Evolutionary conservation across 2,113 vertebrate genomes (phyloP), one percentile per base, ranked within the genome.

Genomic region (Proteles cristata): DNA sequence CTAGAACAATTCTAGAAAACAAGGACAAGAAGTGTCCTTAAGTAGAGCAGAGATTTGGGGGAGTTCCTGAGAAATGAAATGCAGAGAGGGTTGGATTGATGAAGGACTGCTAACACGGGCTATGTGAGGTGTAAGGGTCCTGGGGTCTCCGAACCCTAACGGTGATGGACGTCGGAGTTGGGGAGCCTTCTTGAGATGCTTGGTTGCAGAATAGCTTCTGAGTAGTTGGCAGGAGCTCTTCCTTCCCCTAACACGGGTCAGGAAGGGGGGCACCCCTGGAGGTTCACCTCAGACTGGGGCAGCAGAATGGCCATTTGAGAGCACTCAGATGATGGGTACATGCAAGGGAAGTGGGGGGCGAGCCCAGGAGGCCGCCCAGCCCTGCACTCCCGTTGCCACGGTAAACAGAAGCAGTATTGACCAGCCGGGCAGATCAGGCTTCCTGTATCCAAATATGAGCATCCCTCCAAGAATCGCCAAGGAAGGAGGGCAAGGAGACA

Each of bases 351-450:
- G 26, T 3, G 7, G 9, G 11, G 53, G 71, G 23, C 17, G 65
- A 33, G n/a, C 12, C 71, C 48, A 45, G 76, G 6, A 26, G 45
- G 33, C n/a, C 39, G 21, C 26, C 15, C 23, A 5, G 1, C 7
- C 15, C 12, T n/a, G 25, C 23, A 45, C 17, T 7, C 2, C 9
- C 5, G 12, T 7, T 15, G 81, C 3, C 12, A 4, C 3, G 10
- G 28, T 17, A 65, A 85, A 48, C 53, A 90, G 25, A 83, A 73
- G 28, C n/a, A 31, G 0, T 25, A 11, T 73, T 33, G 71, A n/a
- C 26, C 45, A 81, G 82, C n/a, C 0, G 28, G 10, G 43, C 23
- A 83, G 69, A 50, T 31, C 3, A 0, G 10, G 33, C 4, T 35
- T 61, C 68, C 90, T 33, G 0, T 25, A 12, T 26, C 28, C 39